Percentiles rank a stretch among this genome's conserved stretches.
Conservation (phyloP, 2,113 vertebrate species). For the Pseudonaja textilis region DNA sequence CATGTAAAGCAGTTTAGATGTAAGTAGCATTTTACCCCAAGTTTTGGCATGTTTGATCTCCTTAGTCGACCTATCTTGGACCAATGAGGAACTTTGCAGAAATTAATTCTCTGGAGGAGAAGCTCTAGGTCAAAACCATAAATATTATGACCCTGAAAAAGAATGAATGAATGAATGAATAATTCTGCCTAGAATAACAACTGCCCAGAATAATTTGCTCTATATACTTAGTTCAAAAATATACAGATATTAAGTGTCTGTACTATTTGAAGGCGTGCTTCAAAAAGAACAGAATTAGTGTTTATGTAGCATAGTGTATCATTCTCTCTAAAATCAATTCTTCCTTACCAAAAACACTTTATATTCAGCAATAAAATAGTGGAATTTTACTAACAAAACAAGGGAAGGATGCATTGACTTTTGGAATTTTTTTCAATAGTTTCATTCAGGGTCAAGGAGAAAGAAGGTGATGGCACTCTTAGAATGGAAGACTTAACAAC, state of each 20-base stretch:
- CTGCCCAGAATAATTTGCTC: neutral
- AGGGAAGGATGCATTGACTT: neutral
- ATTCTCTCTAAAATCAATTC: neutral
- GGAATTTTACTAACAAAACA: neutral
- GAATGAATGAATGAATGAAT: constrained; percentile 30
- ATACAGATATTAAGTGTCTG: neutral
- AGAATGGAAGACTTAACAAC: neutral
- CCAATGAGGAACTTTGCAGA: constrained; percentile 94
- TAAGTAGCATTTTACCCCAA: constrained; percentile 83
- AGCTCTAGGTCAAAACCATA: constrained; percentile 97
- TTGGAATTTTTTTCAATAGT: neutral
- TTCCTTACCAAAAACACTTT: neutral
- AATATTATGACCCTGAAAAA: constrained; percentile 92
- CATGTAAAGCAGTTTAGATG: constrained; percentile 44
- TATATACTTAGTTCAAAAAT: constrained; percentile 2
- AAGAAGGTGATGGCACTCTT: neutral
- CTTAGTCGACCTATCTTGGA: constrained; percentile 95
- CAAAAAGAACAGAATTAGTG: neutral
- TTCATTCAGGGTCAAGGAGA: neutral
- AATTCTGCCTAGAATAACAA: constrained; percentile 19
- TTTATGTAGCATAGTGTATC: neutral
- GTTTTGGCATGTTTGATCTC: constrained; percentile 90
- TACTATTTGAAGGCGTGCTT: neutral
- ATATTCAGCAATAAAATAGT: neutral
- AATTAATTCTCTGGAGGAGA: constrained; percentile 90